Conservation (phyloP, 2,888 invertebrate genomes). For the Drosophila peninsularis region DNA sequence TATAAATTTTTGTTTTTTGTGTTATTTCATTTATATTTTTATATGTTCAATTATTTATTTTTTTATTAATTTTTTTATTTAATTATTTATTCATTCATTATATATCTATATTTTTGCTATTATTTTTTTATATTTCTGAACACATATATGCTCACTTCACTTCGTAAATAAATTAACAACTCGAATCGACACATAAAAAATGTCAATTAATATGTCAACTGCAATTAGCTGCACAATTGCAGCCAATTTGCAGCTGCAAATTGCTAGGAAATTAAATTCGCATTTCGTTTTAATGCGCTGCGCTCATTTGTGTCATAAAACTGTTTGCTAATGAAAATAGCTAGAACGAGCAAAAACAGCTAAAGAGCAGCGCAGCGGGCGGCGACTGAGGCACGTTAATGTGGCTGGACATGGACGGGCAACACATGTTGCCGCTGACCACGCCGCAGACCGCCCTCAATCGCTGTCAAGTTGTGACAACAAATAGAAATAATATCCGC, state of each 20-base stretch:
- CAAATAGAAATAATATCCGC: conserved; percentile 49
- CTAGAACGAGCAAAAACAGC: neutral
- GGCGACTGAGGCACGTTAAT: neutral
- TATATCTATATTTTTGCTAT: no score
- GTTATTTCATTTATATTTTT: no score
- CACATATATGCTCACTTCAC: neutral
- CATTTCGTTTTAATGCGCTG: conserved; percentile 20
- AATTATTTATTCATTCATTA: no score
- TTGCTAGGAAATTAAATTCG: conserved; percentile 14
- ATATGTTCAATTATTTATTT: no score
- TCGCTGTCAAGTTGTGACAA: conserved; percentile 12
- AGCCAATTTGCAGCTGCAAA: conserved; percentile 3
- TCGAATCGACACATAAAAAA: neutral
- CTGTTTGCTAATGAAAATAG: conserved; percentile 10
- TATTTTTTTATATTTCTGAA: no score
- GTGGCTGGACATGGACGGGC: conserved; percentile 7
- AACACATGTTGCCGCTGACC: conserved; percentile 16
- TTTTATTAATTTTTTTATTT: no score
- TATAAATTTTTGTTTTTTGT: no score
- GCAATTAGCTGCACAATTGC: conserved; percentile 23
- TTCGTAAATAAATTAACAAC: no score
- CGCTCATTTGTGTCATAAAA: conserved; percentile 3
- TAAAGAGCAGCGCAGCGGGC: neutral
- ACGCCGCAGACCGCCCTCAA: neutral
- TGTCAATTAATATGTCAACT: conserved; percentile 6